These are phyloP conservation scores for Thryonomys swinderianus DNA, from an alignment of 2,113 vertebrate genomes.

Conservation along the genomic window DNA sequence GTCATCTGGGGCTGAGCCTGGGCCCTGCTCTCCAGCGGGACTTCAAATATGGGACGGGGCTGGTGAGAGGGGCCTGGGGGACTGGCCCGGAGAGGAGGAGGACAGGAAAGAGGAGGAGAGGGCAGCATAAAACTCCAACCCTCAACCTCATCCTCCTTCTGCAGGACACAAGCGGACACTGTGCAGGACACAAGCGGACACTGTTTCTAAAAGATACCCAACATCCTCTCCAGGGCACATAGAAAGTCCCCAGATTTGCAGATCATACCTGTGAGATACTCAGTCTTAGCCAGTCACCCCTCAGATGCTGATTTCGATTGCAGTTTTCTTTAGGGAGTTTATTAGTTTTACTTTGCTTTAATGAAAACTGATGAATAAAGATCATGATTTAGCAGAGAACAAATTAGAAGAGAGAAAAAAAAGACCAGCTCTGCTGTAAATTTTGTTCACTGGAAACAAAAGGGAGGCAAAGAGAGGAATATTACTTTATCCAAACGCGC, in stretches of 20 bases:
- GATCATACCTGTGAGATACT: not conserved
- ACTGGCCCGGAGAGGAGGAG: not conserved
- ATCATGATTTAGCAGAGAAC: slow-evolving; percentile 20
- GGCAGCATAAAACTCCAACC: not conserved
- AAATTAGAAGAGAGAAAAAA: not conserved
- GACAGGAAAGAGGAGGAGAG: not conserved
- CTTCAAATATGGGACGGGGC: slow-evolving; percentile 46
- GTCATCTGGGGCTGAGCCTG: slow-evolving; percentile 79
- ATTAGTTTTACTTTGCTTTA: not conserved
- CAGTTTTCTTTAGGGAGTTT: slow-evolving; percentile 9
- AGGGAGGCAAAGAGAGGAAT: not conserved
- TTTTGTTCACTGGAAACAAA: not conserved
- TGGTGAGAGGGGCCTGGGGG: not conserved
- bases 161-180: not conserved
- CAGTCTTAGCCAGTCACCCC: not conserved
- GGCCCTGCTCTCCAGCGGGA: not conserved
- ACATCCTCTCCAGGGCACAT: not conserved
- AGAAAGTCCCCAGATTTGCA: not conserved
- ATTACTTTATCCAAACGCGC: slow-evolving; percentile 23
- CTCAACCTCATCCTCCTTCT: not conserved
- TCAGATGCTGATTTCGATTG: slow-evolving; percentile 27
- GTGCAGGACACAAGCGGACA: too few species aligned
- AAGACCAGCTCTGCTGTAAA: not conserved
- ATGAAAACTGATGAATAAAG: slow-evolving; percentile 45
- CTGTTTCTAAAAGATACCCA: not conserved